Evolutionary conservation across 2,113 vertebrate genomes (phyloP), one percentile per base, ranked within the genome.

Genomic region (Laterallus jamaicensis): DNA sequence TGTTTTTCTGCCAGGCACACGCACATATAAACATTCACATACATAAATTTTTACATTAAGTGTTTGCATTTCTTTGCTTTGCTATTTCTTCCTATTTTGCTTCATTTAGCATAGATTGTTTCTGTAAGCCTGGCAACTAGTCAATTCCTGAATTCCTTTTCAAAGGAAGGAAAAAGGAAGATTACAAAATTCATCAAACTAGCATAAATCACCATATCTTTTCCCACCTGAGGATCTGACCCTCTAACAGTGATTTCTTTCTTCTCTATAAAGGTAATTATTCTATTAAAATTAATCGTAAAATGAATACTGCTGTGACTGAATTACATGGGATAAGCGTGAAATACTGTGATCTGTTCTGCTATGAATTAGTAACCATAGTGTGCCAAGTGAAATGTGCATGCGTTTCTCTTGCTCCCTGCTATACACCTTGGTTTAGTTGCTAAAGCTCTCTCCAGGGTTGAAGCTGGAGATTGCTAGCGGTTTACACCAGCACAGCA

Each of bases 221-320:
- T 94, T 42, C 78, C 80, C 86, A 96, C 82, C 92, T 93, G 94
- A 93, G 95, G 76, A 96, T 93, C 92, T 96, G 92, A 88, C 88
- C 88, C 73, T 74, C 25, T 70, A 93, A 96, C 3, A 1, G 64
- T 81, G 68, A 79, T 88, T 92, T 86, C 85, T 90, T 94, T 96
- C 92, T 93, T 90, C 85, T 75, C 78, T 92, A 75, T 49, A 78
- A 91, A 96, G 80, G 95, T 96, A 96, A 96, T 96, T 92, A 93
- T 97, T 96, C 80, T 83, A 93, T 96, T 97, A 94, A 94, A 97
- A 94, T 69, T 78, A 93, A 94, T 92, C 83, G 52, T 82, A 71
- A 94, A 94, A 92, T 81, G 90, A 78, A 79, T 90, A 88, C 82
- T 92, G 88, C 95, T 96, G 92, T 82, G 92, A 81, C 82, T 71